A percentile compares a stretch with the other conserved stretches of the same genome.
Evolutionary conservation across 23 tunicate genomes (phyloP).

Genomic region (Trididemnum nubilum): DNA sequence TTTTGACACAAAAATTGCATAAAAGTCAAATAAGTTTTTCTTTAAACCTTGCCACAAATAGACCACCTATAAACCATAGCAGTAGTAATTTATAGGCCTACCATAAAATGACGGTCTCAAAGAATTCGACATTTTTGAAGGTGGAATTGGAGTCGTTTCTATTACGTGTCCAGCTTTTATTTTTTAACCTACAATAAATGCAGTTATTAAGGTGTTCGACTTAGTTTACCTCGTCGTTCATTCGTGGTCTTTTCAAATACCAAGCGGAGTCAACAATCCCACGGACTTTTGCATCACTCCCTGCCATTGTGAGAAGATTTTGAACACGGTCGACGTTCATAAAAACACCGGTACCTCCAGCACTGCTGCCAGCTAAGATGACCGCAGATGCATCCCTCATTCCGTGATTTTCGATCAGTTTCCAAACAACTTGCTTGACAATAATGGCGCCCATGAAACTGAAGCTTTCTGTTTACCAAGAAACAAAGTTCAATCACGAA

Average conservation of each 20-base stretch:
- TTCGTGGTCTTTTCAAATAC: conserved; percentile 41
- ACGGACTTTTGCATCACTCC: conserved; percentile 29
- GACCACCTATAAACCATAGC: too few relatives aligned
- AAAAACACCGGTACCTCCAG: conserved; percentile 75
- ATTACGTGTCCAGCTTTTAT: too few relatives aligned
- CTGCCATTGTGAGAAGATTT: conserved; percentile 10
- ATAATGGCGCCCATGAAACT: conserved; percentile 68
- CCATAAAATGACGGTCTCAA: too few relatives aligned
- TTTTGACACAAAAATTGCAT: too few relatives aligned
- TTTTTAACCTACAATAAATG: too few relatives aligned
- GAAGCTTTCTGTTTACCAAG: conserved; percentile 26
- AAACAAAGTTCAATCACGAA: too few relatives aligned
- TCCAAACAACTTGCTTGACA: conserved; percentile 38
- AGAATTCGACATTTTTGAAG: too few relatives aligned
- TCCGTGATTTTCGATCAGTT: conserved; percentile 35
- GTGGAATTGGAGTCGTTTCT: too few relatives aligned
- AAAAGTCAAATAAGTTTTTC: too few relatives aligned
- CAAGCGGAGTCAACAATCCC: conserved; percentile 68
- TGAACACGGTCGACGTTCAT: conserved; percentile 66
- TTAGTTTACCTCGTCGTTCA: conserved; percentile 39
- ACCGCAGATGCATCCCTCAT: conserved; percentile 37
- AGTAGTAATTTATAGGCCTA: too few relatives aligned
- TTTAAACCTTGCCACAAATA: too few relatives aligned
- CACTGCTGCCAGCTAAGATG: conserved; percentile 66
- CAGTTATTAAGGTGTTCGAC: too few relatives aligned